Evolutionary conservation across 1,140 invertebrate species (phyloP), one percentile per base, ranked within the genome.

Genomic region (Trichomalopsis sarcophagae): DNA sequence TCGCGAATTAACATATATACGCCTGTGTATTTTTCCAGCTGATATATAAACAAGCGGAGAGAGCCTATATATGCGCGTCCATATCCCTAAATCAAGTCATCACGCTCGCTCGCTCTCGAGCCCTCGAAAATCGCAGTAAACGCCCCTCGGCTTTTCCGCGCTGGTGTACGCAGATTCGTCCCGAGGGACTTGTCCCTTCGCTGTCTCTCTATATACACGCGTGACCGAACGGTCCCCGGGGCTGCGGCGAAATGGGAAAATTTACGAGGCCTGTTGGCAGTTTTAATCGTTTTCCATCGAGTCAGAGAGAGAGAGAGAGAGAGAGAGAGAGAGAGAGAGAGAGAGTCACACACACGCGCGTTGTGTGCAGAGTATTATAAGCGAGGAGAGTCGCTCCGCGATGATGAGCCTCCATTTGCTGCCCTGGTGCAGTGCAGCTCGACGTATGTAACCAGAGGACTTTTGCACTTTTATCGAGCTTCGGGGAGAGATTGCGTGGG

Each of bases 211-310:
- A 27, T 71, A 84, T 44, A 36, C 33, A 36, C 33, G 40, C 86
- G 86, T 90, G 90, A 90, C 89, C 87, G 87, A 90, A 86, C 82
- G 84, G 71, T 84, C 90, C 89, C 89, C 17, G 33, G 89, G 88
- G 90, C 86, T 69, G 90, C 90, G 90, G 86, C 89, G 73, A 90
- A 91, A 90, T 87, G 90, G 88, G 90, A 90, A 91, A 91, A 90
- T 91, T 90, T 88, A 87, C 83, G 40, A 62, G 30, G 55, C 33
- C 62, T 50, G 40, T 50, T 23, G 23, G 62, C 62, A 62, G 10
- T 80, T 80, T 80, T 80, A 80, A 80, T 80, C 78, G 78, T 40
- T 66, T 62, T 79, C 50, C 77, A 66, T 80, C 76, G 40, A 17
- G 27, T 27, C 1, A 1, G 69, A n/a, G 50, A 36, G 33, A 36